phyloP scores from a whole-genome alignment of 2,888 invertebrate genomes.

The Lepidochitona cinerea region DNA sequence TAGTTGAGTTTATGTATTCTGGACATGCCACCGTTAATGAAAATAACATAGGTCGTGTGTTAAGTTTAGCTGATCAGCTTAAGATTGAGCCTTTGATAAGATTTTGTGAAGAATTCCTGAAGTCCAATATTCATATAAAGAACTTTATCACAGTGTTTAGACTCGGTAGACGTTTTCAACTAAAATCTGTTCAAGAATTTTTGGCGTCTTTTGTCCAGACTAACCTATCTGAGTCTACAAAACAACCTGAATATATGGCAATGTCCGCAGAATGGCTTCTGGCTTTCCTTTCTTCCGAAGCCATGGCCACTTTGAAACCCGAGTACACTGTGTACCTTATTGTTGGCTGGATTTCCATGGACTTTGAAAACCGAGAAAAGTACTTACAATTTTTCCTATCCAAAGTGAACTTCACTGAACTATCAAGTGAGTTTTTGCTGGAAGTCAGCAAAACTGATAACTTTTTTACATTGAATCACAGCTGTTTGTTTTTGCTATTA shows the following conservation, averaged over 20 bases:
- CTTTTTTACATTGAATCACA: conserved; percentile 75
- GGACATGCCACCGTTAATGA: conserved; percentile 77
- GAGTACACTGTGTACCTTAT: conserved; percentile 52
- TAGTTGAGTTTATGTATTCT: conserved; percentile 79
- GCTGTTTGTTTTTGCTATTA: conserved; percentile 75
- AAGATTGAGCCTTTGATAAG: conserved; percentile 75
- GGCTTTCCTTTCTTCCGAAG: conserved; percentile 49
- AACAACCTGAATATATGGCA: conserved; percentile 53
- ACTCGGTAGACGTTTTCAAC: conserved; percentile 76
- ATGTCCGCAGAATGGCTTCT: conserved; percentile 48
- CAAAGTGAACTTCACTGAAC: conserved; percentile 58
- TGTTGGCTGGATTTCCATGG: conserved; percentile 58
- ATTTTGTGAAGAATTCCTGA: conserved; percentile 78
- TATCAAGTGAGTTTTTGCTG: conserved; percentile 60
- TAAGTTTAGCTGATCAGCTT: conserved; percentile 78
- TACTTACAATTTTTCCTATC: conserved; percentile 74
- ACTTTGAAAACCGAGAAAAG: conserved; percentile 72
- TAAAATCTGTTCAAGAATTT: conserved; percentile 75
- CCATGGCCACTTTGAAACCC: conserved; percentile 52
- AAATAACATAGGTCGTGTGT: conserved; percentile 76
- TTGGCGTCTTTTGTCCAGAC: conserved; percentile 74
- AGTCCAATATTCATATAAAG: conserved; percentile 76
- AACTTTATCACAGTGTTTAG: conserved; percentile 78
- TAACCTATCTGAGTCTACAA: conserved; percentile 54
- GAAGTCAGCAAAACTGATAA: conserved; percentile 76